phyloP scores from a whole-genome alignment of 2,888 invertebrate species.

The Nowickia ferox region DNA sequence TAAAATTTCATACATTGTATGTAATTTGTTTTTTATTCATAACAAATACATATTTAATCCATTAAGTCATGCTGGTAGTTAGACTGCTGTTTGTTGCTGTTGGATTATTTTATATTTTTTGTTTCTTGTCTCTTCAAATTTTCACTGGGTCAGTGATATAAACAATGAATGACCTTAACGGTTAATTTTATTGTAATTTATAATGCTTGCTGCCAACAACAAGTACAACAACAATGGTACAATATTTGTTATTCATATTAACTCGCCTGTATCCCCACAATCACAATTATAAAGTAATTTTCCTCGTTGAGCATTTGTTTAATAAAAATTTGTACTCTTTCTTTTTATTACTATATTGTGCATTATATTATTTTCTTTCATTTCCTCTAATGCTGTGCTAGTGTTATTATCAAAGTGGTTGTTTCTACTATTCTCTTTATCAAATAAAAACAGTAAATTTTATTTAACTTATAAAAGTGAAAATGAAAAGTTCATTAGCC shows the following conservation, averaged over 20 bases:
- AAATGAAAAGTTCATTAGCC: background rate
- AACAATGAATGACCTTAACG: constrained; percentile 71
- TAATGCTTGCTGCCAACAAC: constrained; percentile 38
- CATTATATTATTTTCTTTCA: constrained; percentile 15
- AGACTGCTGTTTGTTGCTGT: constrained; percentile 24
- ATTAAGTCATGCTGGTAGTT: constrained; percentile 18
- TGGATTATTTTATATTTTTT: constrained; percentile 1
- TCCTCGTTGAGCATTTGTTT: constrained; percentile 19
- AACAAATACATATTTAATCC: constrained; percentile 26
- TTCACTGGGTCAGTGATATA: constrained; percentile 68
- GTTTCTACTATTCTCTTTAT: background rate
- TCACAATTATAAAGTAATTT: constrained; percentile 27
- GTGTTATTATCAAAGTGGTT: constrained; percentile 10
- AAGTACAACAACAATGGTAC: background rate
- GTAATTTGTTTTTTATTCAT: constrained; percentile 2
- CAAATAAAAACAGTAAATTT: background rate
- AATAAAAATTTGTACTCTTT: background rate
- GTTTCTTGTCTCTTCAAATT: constrained; percentile 16
- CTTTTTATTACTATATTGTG: background rate
- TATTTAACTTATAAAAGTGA: constrained; percentile 1
- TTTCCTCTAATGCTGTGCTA: background rate
- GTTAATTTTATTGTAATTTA: constrained; percentile 66
- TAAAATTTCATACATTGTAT: constrained; percentile 39
- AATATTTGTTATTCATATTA: constrained; percentile 4
- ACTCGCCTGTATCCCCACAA: constrained; percentile 14